phyloP scores from a whole-genome alignment of 2,797 vertebrate genomes.

The Poecilia wingei region DNA sequence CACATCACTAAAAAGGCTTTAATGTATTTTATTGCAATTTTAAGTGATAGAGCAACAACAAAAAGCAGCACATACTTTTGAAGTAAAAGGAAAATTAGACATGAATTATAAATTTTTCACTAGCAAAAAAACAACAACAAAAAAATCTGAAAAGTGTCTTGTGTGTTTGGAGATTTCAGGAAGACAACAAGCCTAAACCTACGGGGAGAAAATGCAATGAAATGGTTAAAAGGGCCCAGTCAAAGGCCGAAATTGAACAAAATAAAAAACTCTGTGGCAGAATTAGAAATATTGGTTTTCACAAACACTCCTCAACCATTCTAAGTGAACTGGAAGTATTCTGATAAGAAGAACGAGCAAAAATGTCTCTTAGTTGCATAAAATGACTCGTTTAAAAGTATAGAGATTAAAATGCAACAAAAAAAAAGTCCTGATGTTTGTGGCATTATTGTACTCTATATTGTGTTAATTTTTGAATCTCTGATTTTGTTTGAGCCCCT shows the following conservation, averaged over 20 bases:
- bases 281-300: background rate
- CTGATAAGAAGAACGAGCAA: too few relatives aligned
- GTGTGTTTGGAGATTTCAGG: background rate
- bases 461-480: background rate
- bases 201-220: background rate
- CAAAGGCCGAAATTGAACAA: background rate
- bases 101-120: background rate
- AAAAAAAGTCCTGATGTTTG: background rate
- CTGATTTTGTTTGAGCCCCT: background rate
- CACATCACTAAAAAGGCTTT: background rate
- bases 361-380: background rate
- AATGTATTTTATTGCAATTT: background rate
- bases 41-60: background rate
- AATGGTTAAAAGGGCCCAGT: background rate
- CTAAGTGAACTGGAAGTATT: background rate
- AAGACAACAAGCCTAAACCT: background rate
- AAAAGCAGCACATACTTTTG: background rate
- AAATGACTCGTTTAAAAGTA: background rate
- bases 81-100: background rate
- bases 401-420: background rate
- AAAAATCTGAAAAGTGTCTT: background rate
- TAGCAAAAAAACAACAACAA: background rate
- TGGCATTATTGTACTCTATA: background rate
- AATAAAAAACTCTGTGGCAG: background rate
- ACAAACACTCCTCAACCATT: background rate